A percentile compares a stretch with the other conserved stretches of the same genome.
Evolutionary conservation across 2,888 invertebrate genomes (phyloP).

Genomic region (Drosophila kuntzei): DNA sequence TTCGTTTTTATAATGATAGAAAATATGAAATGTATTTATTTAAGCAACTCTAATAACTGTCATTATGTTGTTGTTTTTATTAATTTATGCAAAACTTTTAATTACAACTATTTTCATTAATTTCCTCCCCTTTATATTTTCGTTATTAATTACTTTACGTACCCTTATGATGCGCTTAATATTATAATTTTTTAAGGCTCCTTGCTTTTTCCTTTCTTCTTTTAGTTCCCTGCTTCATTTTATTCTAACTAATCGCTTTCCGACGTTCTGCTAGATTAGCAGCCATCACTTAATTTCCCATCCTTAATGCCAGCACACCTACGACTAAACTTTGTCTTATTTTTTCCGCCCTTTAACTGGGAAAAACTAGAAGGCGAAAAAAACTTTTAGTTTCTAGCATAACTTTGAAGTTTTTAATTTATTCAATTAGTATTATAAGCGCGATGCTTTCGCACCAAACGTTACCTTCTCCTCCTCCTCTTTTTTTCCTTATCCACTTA

Average conservation of each 20-base stretch:
- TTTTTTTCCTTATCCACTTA: neutral
- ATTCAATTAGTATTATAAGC: slow-evolving; percentile 73
- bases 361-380: slow-evolving; percentile 4
- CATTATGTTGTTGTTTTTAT: neutral
- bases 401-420: slow-evolving; percentile 70
- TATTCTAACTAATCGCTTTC: slow-evolving; percentile 20
- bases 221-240: neutral
- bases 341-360: neutral
- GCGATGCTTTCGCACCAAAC: slow-evolving; percentile 48
- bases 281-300: slow-evolving; percentile 8
- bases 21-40: neutral
- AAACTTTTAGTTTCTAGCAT: slow-evolving; percentile 28
- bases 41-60: neutral
- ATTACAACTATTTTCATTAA: slow-evolving; percentile 15
- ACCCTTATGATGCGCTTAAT: neutral
- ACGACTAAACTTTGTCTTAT: neutral
- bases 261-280: slow-evolving; percentile 22
- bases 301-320: slow-evolving; percentile 4
- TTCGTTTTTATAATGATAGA: neutral
- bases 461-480: slow-evolving; percentile 5
- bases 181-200: slow-evolving; percentile 7
- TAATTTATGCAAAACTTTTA: slow-evolving; percentile 14
- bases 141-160: slow-evolving; percentile 14
- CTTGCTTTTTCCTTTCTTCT: neutral
- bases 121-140: neutral